Evolutionary conservation across 2,888 invertebrate genomes (phyloP).

Genomic region (Drosophila glabriapex): DNA sequence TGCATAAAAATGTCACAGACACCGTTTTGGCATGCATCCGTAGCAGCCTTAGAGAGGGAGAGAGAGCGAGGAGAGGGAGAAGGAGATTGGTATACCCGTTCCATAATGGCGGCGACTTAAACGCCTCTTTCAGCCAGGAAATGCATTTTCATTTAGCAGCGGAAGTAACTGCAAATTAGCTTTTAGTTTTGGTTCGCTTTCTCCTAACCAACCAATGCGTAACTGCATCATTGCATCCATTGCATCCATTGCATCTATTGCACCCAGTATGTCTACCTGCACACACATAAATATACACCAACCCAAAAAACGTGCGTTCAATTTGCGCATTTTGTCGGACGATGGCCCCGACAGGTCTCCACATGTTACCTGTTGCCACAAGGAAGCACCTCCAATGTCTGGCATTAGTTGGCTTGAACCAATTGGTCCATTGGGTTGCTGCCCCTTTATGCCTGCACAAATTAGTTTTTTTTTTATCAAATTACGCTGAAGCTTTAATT

Average conservation of each 20-base stretch:
- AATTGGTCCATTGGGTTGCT: neutral
- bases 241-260: slow-evolving; percentile 9
- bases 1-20: slow-evolving; percentile 73
- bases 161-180: slow-evolving; percentile 84
- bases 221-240: neutral
- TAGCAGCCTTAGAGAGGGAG: neutral
- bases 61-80: neutral
- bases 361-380: slow-evolving; percentile 16
- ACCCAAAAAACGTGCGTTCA: slow-evolving; percentile 13
- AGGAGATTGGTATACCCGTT: slow-evolving; percentile 1
- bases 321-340: slow-evolving; percentile 41
- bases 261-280: neutral
- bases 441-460: slow-evolving; percentile 32
- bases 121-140: slow-evolving; percentile 80
- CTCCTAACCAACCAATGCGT: slow-evolving; percentile 19
- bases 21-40: slow-evolving; percentile 11
- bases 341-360: neutral
- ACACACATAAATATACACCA: neutral
- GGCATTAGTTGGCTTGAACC: slow-evolving; percentile 33
- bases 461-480: slow-evolving; percentile 53
- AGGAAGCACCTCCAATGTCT: slow-evolving; percentile 8
- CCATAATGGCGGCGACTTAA: slow-evolving; percentile 53
- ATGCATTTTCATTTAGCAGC: slow-evolving; percentile 84
- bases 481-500: slow-evolving; percentile 50
- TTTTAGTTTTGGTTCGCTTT: slow-evolving; percentile 82